Evolutionary conservation across 2,888 invertebrate species (phyloP).

Genomic region (Zeuzera pyrina): DNA sequence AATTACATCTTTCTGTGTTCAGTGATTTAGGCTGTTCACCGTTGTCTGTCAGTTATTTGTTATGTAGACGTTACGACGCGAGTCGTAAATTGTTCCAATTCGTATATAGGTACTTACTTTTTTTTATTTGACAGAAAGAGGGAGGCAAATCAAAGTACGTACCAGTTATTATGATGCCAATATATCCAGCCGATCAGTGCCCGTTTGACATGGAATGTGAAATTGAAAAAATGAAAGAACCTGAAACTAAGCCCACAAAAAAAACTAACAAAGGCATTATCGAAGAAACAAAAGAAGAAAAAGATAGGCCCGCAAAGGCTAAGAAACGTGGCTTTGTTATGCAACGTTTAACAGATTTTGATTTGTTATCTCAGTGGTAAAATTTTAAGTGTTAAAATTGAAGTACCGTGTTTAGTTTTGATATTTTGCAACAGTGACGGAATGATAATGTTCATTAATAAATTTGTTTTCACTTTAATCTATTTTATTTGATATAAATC

Average conservation of each 20-base stretch:
- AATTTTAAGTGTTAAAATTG: neutral
- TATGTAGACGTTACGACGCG: neutral
- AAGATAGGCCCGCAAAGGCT: conserved; percentile 29
- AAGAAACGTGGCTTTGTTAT: conserved; percentile 48
- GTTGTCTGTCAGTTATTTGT: no score
- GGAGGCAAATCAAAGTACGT: conserved; percentile 38
- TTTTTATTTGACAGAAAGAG: conserved; percentile 26
- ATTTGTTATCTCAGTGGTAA: conserved; percentile 57
- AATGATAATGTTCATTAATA: no score
- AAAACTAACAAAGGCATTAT: conserved; percentile 15
- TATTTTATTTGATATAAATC: no score
- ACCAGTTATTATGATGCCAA: conserved; percentile 61
- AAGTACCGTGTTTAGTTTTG: neutral
- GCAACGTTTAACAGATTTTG: conserved; percentile 54
- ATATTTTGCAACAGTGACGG: no score
- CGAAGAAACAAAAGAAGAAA: conserved; percentile 16
- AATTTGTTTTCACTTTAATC: no score
- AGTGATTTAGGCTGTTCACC: no score
- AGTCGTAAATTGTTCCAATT: no score
- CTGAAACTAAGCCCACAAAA: conserved; percentile 27
- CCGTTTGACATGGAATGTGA: conserved; percentile 56
- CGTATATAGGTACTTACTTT: no score
- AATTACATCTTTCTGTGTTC: no score
- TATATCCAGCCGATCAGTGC: conserved; percentile 46
- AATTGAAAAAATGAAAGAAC: conserved; percentile 35